phyloP scores from a whole-genome alignment of 1,140 invertebrate genomes.

The Drosophila punjabiensis region DNA sequence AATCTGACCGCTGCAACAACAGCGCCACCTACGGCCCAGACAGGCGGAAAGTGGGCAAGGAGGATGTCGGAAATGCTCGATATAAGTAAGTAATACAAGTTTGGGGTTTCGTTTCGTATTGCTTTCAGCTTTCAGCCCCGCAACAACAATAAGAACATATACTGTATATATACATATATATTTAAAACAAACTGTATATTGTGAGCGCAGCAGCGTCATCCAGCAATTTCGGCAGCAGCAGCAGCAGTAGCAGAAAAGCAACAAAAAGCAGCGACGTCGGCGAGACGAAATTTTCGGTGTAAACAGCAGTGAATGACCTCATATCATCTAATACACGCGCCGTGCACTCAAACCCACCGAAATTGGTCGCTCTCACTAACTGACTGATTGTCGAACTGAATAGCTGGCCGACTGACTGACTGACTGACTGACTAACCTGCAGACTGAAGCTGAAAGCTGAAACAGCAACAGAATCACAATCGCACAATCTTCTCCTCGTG shows the following conservation, averaged over 20 bases:
- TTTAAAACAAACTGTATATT: slow-evolving; percentile 37
- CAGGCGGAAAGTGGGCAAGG: slow-evolving; percentile 64
- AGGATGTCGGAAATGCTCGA: slow-evolving; percentile 73
- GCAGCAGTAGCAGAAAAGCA: slow-evolving; percentile 19
- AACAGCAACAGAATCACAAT: slow-evolving; percentile 58
- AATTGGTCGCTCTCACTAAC: slow-evolving; percentile 32
- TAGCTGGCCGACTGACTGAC: slow-evolving; percentile 15
- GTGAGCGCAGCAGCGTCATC: slow-evolving; percentile 66
- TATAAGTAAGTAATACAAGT: slow-evolving; percentile 63
- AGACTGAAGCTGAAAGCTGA: slow-evolving; percentile 52
- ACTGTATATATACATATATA: not conserved
- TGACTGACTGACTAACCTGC: slow-evolving; percentile 68
- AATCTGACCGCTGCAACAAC: slow-evolving; percentile 7
- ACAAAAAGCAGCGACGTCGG: slow-evolving; percentile 35
- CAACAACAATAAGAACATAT: slow-evolving; percentile 18
- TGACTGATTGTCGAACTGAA: slow-evolving; percentile 32
- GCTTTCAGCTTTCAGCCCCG: slow-evolving; percentile 42
- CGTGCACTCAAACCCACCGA: slow-evolving; percentile 68
- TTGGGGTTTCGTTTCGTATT: slow-evolving; percentile 61
- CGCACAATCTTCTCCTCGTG: slow-evolving; percentile 34
- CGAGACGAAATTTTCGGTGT: slow-evolving; percentile 78
- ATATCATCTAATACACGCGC: slow-evolving; percentile 84
- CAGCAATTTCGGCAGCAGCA: slow-evolving; percentile 36
- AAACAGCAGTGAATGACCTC: slow-evolving; percentile 85
- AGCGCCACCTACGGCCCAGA: slow-evolving; percentile 55